Conservation (phyloP, 1,140 invertebrate species). For the Limonius californicus region DNA sequence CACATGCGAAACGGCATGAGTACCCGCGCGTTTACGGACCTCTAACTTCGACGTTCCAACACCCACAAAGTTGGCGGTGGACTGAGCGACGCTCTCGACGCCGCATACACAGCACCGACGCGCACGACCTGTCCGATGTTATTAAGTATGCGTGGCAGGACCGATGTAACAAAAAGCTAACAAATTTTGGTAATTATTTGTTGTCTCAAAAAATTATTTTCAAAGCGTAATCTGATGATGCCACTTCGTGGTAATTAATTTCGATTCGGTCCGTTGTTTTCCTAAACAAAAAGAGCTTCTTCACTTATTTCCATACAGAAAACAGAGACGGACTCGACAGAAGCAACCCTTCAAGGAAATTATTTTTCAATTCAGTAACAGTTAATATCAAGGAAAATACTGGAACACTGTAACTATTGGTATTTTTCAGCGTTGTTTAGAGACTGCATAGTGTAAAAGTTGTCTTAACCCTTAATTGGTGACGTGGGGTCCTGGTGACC, state of each 20-base stretch:
- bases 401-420: no score
- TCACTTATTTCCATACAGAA: background rate
- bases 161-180: conserved; percentile 7
- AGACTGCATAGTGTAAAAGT: no score
- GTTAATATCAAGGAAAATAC: no score
- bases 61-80: conserved; percentile 8
- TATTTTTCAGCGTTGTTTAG: no score
- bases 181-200: conserved; percentile 13
- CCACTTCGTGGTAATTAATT: conserved; percentile 1
- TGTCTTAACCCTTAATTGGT: no score
- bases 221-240: conserved; percentile 5
- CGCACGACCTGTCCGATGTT: conserved; percentile 12
- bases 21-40: background rate
- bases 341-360: no score
- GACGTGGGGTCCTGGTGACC: no score
- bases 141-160: conserved; percentile 10
- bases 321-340: no score
- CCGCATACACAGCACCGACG: conserved; percentile 8
- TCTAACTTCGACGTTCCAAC: conserved; percentile 5
- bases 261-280: background rate
- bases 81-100: conserved; percentile 11
- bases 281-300: background rate
- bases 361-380: no score
- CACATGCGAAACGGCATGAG: background rate
- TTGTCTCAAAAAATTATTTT: conserved; percentile 15